Evolutionary conservation across 2,113 vertebrate species (phyloP).

Genomic region (Etheostoma spectabile): DNA sequence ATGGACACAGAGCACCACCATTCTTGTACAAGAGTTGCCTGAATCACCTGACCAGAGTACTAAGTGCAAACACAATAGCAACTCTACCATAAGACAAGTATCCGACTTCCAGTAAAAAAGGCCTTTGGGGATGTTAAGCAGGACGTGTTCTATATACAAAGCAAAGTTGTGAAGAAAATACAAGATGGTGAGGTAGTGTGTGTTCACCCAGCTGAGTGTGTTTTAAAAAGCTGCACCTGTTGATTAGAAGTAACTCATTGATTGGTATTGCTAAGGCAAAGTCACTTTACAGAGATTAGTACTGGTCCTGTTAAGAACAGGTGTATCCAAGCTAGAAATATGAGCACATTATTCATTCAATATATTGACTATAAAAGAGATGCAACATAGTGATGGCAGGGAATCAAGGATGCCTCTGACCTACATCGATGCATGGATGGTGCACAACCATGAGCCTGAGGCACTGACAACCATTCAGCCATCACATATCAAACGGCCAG

Average conservation of each 20-base stretch:
- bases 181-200: constrained; percentile 6
- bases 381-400: constrained; percentile 1
- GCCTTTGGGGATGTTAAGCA: constrained; percentile 12
- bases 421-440: constrained; percentile 60
- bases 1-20: constrained; percentile 41
- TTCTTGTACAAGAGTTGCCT: background rate
- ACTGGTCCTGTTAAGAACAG: background rate
- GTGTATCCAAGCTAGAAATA: background rate
- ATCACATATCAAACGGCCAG: constrained; percentile 67
- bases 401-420: constrained; percentile 50
- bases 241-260: no score
- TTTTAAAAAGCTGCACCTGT: constrained; percentile 9
- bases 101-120: constrained; percentile 9
- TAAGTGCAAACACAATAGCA: constrained; percentile 19
- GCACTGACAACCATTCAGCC: constrained; percentile 67
- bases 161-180: constrained; percentile 29
- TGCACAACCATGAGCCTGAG: constrained; percentile 54
- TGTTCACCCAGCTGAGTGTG: constrained; percentile 19
- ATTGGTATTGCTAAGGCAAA: no score
- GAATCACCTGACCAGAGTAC: constrained; percentile 22
- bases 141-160: constrained; percentile 42
- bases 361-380: background rate
- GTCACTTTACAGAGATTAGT: no score
- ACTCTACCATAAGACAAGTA: background rate
- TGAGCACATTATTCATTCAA: background rate